Evolutionary conservation across 2,888 invertebrate genomes (phyloP), one percentile per base, ranked within the genome.

Genomic region (Cataglyphis rosenhaueri): DNA sequence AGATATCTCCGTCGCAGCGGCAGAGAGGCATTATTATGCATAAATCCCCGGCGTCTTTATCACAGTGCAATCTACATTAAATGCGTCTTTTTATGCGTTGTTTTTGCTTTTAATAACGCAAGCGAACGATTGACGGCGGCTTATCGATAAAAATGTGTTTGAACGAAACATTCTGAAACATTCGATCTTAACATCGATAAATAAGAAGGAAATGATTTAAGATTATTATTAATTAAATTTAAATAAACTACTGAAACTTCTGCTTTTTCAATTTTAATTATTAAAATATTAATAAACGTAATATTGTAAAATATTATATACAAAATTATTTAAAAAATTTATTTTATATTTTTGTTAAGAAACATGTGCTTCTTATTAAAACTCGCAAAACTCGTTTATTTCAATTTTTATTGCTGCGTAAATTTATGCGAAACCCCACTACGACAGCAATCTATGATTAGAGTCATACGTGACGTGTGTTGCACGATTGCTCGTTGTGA

Each of bases 1-100:
- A 62, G 29, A 57, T 41, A 52, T 65, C 61, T 70, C 35, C 62
- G 21, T 29, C 61, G 48, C 29, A 38, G 82, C 41, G 18, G 52
- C 57, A 57, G 15, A 61, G 32, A 62, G 32, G 25, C 32, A 29
- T 38, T 55, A 55, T 52, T 52, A 52, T 52, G 52, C 52, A 52
- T 55, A 25, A 32, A 55, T 66, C 29, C n/a, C n/a, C 38, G 41
- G 8, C 10, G 18, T 70, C 15, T 76, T 76, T 66, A 79, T 79
- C 59, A 5, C 32, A 35, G 9, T 32, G 32, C 78, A 70, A 70
- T 79, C 78, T 70, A 70, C 78, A 79, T 70, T 79, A 57, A 78
- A 70, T 79, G 59, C 78, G 18, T n/a, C 44, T 57, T 59, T 59
- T 78, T 70, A 55, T 21, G n/a, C 38, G 15, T 35, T 21, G 21